Percentiles rank a stretch among this genome's conserved stretches.
phyloP scores from a whole-genome alignment of 2,113 vertebrate species.

The Crocuta crocuta region DNA sequence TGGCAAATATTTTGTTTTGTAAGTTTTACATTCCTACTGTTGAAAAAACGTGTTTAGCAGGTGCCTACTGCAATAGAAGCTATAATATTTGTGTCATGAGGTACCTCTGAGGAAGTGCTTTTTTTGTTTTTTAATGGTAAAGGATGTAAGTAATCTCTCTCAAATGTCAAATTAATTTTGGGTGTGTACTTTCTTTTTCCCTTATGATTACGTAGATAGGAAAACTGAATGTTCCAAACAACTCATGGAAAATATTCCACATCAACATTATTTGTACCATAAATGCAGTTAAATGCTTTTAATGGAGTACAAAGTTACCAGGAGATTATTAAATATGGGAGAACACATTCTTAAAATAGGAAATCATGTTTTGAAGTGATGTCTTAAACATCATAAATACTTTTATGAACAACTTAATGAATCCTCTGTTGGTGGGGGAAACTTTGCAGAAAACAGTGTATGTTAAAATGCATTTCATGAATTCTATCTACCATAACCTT shows the following conservation, averaged over 20 bases:
- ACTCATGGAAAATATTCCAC: slow-evolving; percentile 83
- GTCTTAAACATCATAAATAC: slow-evolving; percentile 49
- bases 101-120: slow-evolving; percentile 79
- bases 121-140: slow-evolving; percentile 80
- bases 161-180: slow-evolving; percentile 86
- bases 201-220: slow-evolving; percentile 86
- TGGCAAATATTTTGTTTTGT: slow-evolving; percentile 65
- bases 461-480: not conserved
- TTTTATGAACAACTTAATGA: slow-evolving; percentile 22
- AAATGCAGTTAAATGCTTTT: slow-evolving; percentile 75
- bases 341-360: slow-evolving; percentile 68
- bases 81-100: slow-evolving; percentile 70
- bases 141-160: slow-evolving; percentile 88
- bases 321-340: slow-evolving; percentile 61
- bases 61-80: slow-evolving; percentile 62
- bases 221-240: slow-evolving; percentile 89
- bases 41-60: slow-evolving; percentile 73
- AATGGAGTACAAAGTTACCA: slow-evolving; percentile 55
- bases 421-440: not conserved
- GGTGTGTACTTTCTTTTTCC: slow-evolving; percentile 88
- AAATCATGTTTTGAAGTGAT: slow-evolving; percentile 30
- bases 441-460: not conserved
- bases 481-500: not conserved
- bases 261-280: slow-evolving; percentile 72
- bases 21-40: slow-evolving; percentile 73